These are phyloP conservation scores for Dendrocopos noguchii DNA, from an alignment of 2,113 vertebrate genomes.

Conservation along the genomic window DNA sequence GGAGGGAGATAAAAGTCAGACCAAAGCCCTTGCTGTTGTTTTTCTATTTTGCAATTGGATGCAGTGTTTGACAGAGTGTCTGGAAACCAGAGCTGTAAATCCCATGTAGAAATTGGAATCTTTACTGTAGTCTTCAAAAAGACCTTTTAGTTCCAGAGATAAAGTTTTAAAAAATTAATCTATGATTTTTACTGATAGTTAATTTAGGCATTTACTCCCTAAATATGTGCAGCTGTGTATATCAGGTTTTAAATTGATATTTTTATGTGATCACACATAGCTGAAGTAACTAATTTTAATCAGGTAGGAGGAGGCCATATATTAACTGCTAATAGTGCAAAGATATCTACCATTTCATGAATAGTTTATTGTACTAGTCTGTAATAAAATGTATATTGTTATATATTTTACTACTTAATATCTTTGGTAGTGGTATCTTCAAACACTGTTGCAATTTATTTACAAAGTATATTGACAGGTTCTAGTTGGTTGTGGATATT, in stretches of 20 bases:
- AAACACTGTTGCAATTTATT: no score
- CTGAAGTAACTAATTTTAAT: background rate
- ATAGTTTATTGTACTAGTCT: background rate
- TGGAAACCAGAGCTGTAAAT: background rate
- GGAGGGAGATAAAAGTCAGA: background rate
- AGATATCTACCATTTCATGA: background rate
- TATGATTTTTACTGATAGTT: background rate
- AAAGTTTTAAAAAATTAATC: background rate
- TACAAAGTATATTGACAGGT: no score
- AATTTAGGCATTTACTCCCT: background rate
- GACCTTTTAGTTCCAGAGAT: background rate
- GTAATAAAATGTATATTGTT: no score
- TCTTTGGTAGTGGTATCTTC: no score
- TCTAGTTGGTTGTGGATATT: no score
- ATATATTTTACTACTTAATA: no score
- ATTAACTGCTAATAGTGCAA: background rate
- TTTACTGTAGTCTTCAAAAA: background rate
- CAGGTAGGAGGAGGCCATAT: fast-evolving
- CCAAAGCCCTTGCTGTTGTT: background rate
- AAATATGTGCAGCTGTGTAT: background rate
- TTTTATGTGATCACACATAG: background rate
- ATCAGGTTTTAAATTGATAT: background rate
- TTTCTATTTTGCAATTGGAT: background rate
- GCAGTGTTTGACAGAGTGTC: background rate
- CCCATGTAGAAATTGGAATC: background rate